These are phyloP conservation scores for Meganola albula DNA, from an alignment of 2,888 invertebrate species.

Conservation along the genomic window DNA sequence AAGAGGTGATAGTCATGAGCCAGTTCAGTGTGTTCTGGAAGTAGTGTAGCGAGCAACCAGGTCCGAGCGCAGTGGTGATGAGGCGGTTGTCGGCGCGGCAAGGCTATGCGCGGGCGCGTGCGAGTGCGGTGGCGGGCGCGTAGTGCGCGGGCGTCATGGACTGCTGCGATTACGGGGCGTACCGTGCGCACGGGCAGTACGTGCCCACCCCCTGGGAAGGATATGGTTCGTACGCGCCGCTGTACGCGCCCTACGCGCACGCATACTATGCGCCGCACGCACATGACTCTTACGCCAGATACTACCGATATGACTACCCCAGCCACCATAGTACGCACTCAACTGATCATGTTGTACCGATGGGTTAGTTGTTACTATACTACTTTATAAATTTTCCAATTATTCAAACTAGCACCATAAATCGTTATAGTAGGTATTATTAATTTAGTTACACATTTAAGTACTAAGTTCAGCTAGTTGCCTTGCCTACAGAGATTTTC, in stretches of 20 bases:
- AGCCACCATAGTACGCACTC: constrained; percentile 59
- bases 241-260: constrained; percentile 48
- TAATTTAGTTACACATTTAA: no score
- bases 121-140: constrained; percentile 53
- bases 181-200: constrained; percentile 59
- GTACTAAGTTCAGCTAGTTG: no score
- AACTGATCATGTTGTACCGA: constrained; percentile 63
- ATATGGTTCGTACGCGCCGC: constrained; percentile 50
- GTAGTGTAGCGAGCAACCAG: constrained; percentile 14
- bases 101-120: constrained; percentile 38
- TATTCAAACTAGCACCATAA: no score
- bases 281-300: constrained; percentile 67
- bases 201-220: constrained; percentile 49
- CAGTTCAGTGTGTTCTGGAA: constrained; percentile 13
- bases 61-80: constrained; percentile 35
- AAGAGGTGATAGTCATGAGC: constrained; percentile 24
- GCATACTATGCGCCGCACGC: constrained; percentile 55
- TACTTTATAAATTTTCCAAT: no score
- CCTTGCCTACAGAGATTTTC: no score
- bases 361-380: no score
- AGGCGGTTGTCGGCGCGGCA: constrained; percentile 48
- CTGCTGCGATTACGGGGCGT: constrained; percentile 74
- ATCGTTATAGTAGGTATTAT: no score
- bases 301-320: constrained; percentile 69
- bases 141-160: constrained; percentile 59